Conservation (phyloP, 2,797 vertebrate species). For the Geotrypetes seraphini region DNA sequence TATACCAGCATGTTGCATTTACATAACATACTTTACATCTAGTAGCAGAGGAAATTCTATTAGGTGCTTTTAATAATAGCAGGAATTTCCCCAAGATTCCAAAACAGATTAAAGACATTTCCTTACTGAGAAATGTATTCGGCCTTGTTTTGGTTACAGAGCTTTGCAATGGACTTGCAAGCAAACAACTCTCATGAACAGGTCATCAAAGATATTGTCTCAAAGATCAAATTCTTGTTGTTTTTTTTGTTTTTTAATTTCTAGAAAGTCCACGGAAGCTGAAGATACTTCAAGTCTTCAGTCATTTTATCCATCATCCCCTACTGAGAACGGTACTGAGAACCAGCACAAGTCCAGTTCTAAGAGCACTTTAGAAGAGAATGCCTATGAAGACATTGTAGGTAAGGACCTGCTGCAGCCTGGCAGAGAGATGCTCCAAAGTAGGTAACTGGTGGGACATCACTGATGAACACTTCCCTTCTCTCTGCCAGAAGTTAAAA, state of each 20-base stretch:
- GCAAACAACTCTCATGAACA: no score
- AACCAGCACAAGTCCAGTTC: conserved; percentile 70
- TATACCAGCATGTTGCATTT: no score
- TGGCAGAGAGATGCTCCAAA: rapidly evolving
- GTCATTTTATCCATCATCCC: conserved; percentile 73
- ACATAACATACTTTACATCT: no score
- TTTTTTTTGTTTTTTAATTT: no score
- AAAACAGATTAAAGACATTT: no score
- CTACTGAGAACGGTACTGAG: conserved; percentile 85
- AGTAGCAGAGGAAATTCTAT: no score
- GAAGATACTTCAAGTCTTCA: conserved; percentile 79
- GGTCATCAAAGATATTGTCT: no score
- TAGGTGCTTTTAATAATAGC: no score
- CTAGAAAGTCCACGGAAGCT: conserved; percentile 88
- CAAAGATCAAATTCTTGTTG: conserved; percentile 11
- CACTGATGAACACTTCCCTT: conserved; percentile 16
- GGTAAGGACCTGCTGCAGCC: conserved; percentile 64
- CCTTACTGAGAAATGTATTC: no score
- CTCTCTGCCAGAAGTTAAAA: conserved; percentile 1
- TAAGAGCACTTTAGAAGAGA: conserved; percentile 97
- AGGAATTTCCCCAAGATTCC: no score
- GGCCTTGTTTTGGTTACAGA: no score
- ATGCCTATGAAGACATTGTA: conserved; percentile 94
- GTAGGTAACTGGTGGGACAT: neutral
- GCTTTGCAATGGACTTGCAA: no score